Conservation (phyloP, 2,113 vertebrate genomes). For the Strix uralensis region DNA sequence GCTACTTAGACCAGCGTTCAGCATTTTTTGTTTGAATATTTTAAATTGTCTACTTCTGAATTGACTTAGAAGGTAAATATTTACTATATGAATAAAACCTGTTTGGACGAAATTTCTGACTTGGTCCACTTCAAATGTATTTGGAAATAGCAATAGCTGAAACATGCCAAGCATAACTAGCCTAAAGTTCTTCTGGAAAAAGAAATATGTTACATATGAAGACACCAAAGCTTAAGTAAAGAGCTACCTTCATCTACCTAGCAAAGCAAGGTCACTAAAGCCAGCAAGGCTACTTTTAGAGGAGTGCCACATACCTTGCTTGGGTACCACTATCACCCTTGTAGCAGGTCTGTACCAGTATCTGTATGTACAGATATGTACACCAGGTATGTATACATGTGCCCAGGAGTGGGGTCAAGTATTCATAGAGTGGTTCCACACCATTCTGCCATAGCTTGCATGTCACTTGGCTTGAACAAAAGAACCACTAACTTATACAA, state of each 20-base stretch:
- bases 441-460: not conserved
- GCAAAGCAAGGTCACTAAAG: not conserved
- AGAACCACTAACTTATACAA: rapidly evolving
- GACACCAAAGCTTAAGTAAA: not conserved
- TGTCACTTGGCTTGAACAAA: not conserved
- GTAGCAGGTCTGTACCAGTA: not conserved
- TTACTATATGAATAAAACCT: not conserved
- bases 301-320: rapidly evolving
- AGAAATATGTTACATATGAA: not conserved
- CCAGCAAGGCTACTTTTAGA: not conserved
- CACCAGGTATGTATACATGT: rapidly evolving
- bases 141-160: not conserved
- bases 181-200: not conserved
- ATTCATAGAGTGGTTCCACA: not conserved
- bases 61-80: not conserved
- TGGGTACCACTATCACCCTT: not conserved
- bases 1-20: not conserved
- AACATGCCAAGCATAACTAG: not conserved
- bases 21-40: not conserved
- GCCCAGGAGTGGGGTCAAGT: rapidly evolving
- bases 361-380: not conserved
- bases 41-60: not conserved
- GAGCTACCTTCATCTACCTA: not conserved
- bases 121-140: not conserved
- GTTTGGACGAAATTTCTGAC: not conserved